Percentiles rank a stretch among this genome's conserved stretches.
Evolutionary conservation across 2,113 vertebrate species (phyloP).

Genomic region (Clinocottus analis): DNA sequence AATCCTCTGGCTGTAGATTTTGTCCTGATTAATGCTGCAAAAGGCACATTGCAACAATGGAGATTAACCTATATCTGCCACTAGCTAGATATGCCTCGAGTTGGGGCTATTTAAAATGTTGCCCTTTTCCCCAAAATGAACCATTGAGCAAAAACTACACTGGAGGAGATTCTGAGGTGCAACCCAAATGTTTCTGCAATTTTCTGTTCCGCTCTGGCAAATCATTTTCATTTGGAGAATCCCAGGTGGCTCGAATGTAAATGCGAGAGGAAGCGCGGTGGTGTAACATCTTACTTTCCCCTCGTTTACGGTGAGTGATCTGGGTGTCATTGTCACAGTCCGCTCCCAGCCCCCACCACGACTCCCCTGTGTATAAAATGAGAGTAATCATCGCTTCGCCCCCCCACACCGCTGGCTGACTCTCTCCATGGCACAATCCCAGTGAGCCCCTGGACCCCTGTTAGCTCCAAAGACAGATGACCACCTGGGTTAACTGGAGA

Average conservation of each 20-base stretch:
- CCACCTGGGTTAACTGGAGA: conserved; percentile 80
- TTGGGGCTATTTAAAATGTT: conserved; percentile 37
- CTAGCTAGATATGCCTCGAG: conserved; percentile 36
- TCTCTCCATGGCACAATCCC: conserved; percentile 50
- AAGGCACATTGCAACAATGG: conserved; percentile 39
- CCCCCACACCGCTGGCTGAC: not conserved
- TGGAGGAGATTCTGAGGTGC: not conserved
- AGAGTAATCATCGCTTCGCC: conserved; percentile 73
- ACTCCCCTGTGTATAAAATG: conserved; percentile 75
- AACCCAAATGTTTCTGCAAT: conserved; percentile 24
- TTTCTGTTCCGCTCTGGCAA: conserved; percentile 28
- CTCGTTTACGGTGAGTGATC: conserved; percentile 67
- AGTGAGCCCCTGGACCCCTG: conserved; percentile 55
- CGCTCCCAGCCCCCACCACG: conserved; percentile 33
- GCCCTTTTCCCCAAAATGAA: conserved; percentile 17
- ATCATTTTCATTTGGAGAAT: conserved; percentile 58
- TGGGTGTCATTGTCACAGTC: conserved; percentile 69
- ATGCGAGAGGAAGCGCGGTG: conserved; percentile 43
- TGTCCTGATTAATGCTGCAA: conserved; percentile 39
- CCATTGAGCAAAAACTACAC: conserved; percentile 4
- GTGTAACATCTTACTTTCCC: conserved; percentile 75
- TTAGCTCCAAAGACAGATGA: conserved; percentile 75
- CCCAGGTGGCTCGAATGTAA: conserved; percentile 59
- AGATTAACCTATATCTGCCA: conserved; percentile 64
- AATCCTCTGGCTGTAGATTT: conserved; percentile 39